Evolutionary conservation across 2,113 vertebrate species (phyloP).

Genomic region (Choloepus hoffmanni): DNA sequence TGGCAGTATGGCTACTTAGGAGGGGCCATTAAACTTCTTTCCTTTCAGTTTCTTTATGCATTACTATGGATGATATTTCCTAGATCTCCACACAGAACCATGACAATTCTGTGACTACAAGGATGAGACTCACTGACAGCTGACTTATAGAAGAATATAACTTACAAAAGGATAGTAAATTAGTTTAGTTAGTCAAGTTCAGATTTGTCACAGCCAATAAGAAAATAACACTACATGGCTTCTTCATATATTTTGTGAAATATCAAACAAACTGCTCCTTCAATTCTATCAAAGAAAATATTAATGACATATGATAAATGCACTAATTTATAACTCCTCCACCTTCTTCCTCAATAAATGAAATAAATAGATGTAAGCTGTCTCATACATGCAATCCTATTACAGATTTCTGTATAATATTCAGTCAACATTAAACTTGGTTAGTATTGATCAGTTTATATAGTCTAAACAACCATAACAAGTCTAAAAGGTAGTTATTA

Average conservation of each 20-base stretch:
- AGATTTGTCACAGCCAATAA: background rate
- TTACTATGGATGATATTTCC: background rate
- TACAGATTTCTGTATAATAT: background rate
- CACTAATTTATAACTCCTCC: background rate
- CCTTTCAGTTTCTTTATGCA: background rate
- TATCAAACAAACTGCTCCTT: background rate
- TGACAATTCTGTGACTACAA: background rate
- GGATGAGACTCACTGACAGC: background rate
- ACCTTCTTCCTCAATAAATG: background rate
- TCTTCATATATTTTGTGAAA: conserved; percentile 5
- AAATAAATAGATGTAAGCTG: background rate
- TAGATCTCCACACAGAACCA: background rate
- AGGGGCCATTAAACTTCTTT: background rate
- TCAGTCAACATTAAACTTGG: background rate
- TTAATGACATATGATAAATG: background rate
- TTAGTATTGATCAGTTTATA: background rate
- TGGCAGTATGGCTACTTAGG: background rate
- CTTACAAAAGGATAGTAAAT: background rate
- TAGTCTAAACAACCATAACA: conserved; percentile 20
- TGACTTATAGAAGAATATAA: background rate
- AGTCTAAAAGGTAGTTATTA: background rate
- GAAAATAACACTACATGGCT: background rate
- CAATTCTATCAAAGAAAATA: background rate
- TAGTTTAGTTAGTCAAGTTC: background rate
- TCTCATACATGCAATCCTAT: background rate